Evolutionary conservation across 2,888 invertebrate genomes (phyloP).

Genomic region (Silvanus unidentatus): DNA sequence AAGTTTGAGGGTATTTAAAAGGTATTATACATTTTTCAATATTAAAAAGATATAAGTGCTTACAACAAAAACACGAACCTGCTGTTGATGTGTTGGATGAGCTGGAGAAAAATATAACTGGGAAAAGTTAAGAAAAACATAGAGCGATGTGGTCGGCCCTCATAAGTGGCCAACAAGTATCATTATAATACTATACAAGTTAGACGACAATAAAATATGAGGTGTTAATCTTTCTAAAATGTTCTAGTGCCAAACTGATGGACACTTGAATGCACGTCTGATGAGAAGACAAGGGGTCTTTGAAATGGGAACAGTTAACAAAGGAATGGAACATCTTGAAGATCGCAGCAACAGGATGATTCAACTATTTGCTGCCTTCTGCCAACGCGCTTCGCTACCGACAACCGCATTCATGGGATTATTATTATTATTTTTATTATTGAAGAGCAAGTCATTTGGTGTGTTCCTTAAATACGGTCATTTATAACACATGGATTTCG

Average conservation of each 20-base stretch:
- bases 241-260: constrained; percentile 42
- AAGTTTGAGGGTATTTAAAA: no score
- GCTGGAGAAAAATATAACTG: no score
- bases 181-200: constrained; percentile 34
- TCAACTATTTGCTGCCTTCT: constrained; percentile 30
- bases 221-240: constrained; percentile 43
- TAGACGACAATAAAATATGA: constrained; percentile 35
- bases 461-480: constrained; percentile 3
- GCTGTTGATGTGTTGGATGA: no score
- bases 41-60: no score
- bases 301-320: constrained; percentile 37
- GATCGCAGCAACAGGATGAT: constrained; percentile 35
- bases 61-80: no score
- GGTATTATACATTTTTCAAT: no score
- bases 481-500: constrained; percentile 9
- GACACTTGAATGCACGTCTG: constrained; percentile 39
- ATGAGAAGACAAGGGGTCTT: constrained; percentile 38
- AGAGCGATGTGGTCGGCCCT: constrained; percentile 19
- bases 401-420: constrained; percentile 9
- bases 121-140: no score
- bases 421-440: constrained; percentile 15
- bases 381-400: constrained; percentile 5
- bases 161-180: constrained; percentile 36
- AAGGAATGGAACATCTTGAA: constrained; percentile 35
- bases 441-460: neutral